Conservation (phyloP, 2,888 invertebrate genomes). For the Dasypogon diadema region DNA sequence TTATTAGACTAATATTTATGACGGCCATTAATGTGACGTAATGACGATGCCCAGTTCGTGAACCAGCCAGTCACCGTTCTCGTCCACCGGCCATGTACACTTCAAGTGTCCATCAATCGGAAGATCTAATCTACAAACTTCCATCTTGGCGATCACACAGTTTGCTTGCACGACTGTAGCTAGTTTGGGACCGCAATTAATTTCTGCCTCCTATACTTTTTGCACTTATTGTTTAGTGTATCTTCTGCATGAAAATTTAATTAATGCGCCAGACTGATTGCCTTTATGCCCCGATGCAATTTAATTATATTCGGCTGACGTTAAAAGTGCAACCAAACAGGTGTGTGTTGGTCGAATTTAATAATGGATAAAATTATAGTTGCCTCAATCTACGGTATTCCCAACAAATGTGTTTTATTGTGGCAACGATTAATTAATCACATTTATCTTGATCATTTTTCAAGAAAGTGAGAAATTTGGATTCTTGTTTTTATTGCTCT, state of each 20-base stretch:
- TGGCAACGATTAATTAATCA: constrained; percentile 11
- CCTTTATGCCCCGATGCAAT: constrained; percentile 46
- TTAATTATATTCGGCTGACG: constrained; percentile 42
- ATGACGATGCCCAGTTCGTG: constrained; percentile 28
- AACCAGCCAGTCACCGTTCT: constrained; percentile 2
- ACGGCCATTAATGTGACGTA: constrained; percentile 33
- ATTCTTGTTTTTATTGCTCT: too few species aligned
- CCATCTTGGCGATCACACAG: constrained; percentile 21
- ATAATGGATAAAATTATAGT: constrained; percentile 37
- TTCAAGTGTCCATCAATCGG: constrained; percentile 43
- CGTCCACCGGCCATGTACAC: constrained; percentile 1
- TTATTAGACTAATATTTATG: constrained; percentile 46
- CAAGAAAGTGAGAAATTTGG: background rate
- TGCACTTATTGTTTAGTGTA: constrained; percentile 14
- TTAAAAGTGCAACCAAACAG: constrained; percentile 19
- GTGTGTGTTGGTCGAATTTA: constrained; percentile 39
- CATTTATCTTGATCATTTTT: constrained; percentile 5
- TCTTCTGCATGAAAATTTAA: constrained; percentile 43
- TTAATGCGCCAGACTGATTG: constrained; percentile 48
- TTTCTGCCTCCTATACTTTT: constrained; percentile 34
- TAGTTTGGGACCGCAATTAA: constrained; percentile 26
- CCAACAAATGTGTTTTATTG: constrained; percentile 12
- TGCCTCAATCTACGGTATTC: constrained; percentile 6
- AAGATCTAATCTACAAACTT: constrained; percentile 11
- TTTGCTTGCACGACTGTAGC: constrained; percentile 14